Evolutionary conservation across 2,888 invertebrate genomes (phyloP).

Genomic region (Lasioglossum villosulum): DNA sequence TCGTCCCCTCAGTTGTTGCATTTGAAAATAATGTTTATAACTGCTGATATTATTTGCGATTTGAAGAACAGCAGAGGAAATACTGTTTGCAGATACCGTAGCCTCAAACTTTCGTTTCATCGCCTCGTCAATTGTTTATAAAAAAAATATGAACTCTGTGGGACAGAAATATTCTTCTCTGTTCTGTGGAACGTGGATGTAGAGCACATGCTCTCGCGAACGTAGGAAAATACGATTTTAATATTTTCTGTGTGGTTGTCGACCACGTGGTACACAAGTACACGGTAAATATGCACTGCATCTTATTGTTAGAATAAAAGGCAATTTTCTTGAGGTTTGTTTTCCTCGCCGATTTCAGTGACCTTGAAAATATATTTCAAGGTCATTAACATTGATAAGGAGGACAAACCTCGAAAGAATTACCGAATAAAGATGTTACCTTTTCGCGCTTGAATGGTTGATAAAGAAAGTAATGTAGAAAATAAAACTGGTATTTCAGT

Average conservation of each 20-base stretch:
- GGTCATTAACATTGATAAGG: not conserved
- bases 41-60: not conserved
- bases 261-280: not conserved
- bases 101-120: not conserved
- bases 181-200: not conserved
- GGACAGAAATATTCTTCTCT: not conserved
- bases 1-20: not conserved
- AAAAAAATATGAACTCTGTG: not conserved
- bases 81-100: not conserved
- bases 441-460: constrained; percentile 21
- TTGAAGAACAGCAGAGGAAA: not conserved
- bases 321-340: not conserved
- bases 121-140: not conserved
- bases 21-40: not conserved
- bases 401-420: not conserved
- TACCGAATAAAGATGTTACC: not conserved
- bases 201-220: not conserved
- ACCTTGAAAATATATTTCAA: not conserved
- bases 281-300: not conserved
- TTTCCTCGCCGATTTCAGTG: not conserved
- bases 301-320: not conserved
- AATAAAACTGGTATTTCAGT: constrained; percentile 7
- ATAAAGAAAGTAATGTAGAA: constrained; percentile 13
- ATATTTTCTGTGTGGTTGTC: not conserved
- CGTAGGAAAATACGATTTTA: not conserved